Evolutionary conservation across 35 echinoderm and acorn worm species (phyloP).

Genomic region (Apostichopus californicus): DNA sequence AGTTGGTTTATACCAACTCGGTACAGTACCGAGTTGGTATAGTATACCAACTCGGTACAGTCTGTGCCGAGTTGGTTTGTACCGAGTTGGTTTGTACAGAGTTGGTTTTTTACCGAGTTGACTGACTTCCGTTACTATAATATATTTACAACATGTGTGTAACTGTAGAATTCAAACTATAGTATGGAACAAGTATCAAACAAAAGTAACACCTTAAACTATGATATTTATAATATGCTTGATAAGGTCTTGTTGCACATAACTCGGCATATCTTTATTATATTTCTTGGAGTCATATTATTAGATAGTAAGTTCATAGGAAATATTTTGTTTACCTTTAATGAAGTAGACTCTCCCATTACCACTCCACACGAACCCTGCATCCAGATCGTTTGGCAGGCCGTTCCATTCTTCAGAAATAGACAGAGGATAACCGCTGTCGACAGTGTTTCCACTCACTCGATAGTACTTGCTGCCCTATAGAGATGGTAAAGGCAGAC

Average conservation of each 20-base stretch:
- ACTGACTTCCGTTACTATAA: too few species aligned
- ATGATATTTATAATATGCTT: too few species aligned
- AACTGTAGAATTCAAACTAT: not conserved
- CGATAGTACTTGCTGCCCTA: conserved; percentile 33
- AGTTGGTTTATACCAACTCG: too few species aligned
- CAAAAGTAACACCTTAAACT: not conserved
- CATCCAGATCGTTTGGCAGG: conserved; percentile 75
- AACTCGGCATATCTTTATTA: not conserved
- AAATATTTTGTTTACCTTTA: conserved; percentile 65
- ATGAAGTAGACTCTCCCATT: conserved; percentile 86
- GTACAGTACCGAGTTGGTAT: too few species aligned
- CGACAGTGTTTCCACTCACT: not conserved
- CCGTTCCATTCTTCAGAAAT: conserved; percentile 40
- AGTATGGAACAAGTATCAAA: not conserved
- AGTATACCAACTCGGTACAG: too few species aligned
- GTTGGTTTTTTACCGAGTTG: too few species aligned
- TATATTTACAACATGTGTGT: too few species aligned
- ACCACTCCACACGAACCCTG: conserved; percentile 89
- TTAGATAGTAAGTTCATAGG: not conserved
- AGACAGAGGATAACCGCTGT: not conserved
- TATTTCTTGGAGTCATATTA: not conserved
- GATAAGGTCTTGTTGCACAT: too few species aligned
- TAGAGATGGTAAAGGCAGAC: not conserved
- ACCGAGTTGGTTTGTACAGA: too few species aligned
- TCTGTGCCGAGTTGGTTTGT: too few species aligned